Percentiles rank a stretch among this genome's conserved stretches.
Conservation (phyloP, 2,797 vertebrate genomes). For the Hippocampus kuda region DNA sequence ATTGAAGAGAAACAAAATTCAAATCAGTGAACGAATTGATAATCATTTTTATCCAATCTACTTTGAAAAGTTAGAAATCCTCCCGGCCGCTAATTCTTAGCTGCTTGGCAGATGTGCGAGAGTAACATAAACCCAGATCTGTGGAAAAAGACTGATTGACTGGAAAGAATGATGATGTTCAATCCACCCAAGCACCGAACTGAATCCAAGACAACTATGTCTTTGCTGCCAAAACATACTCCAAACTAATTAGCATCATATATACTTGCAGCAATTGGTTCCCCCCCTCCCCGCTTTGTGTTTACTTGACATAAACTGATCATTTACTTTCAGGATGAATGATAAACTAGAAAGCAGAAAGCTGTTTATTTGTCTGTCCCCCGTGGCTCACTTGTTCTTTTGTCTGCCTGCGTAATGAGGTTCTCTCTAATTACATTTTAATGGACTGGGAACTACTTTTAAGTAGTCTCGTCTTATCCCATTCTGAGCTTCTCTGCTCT, state of each 20-base stretch:
- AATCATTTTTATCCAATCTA: not conserved
- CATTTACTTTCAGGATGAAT: conserved; percentile 37
- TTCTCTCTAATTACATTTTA: conserved; percentile 60
- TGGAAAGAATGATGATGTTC: conserved; percentile 29
- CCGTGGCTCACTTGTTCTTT: conserved; percentile 36
- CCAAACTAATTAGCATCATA: conserved; percentile 40
- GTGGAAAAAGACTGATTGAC: conserved; percentile 33
- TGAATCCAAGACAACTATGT: conserved; percentile 31
- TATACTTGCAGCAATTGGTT: conserved; percentile 19
- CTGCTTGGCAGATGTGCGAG: conserved; percentile 28
- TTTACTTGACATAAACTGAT: conserved; percentile 43
- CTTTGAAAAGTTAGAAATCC: conserved; percentile 3
- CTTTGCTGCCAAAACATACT: conserved; percentile 39
- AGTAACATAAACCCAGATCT: conserved; percentile 25
- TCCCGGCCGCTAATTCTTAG: conserved; percentile 7
- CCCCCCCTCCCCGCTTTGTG: conserved; percentile 12
- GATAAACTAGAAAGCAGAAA: conserved; percentile 41
- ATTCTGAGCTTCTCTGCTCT: not conserved
- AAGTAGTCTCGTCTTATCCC: not conserved
- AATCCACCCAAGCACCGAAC: conserved; percentile 32
- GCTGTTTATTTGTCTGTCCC: conserved; percentile 39
- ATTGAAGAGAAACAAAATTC: conserved; percentile 6
- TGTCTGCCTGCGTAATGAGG: conserved; percentile 49
- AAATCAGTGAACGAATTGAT: conserved; percentile 9
- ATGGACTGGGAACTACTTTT: conserved; percentile 50